Evolutionary conservation across 92 coral and sea anemone species (phyloP), one percentile per base, ranked within the genome.

Genomic region (Porites evermanni): DNA sequence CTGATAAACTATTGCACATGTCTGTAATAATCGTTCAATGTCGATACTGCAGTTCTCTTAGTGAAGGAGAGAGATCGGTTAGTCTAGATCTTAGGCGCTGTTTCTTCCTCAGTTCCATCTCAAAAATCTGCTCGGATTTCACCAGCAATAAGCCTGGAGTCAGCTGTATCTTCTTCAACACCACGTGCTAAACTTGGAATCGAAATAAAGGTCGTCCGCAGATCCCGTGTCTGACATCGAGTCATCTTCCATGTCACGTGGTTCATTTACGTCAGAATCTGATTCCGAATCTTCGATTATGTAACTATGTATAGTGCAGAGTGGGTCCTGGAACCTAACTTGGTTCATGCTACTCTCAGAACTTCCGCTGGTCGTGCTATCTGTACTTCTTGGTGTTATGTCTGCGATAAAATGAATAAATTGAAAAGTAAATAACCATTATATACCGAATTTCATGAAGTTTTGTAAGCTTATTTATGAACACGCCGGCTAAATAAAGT

Each of bases 241-340:
- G 56, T 71, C 77, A 51, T 72, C 81, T 16, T 74, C 81, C 75
- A 69, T 82, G 21, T 70, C 87, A 72, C 67, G 74, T 53, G 82
- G 75, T 50, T 79, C 89, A 52, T 78, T 79, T 50, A 73, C 65
- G 78, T 64, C 89, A 83, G 93, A 82, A 77, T 88, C 94, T 79
- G 92, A 84, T 72, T 94, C 94, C 72, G 91, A 92, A 60, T 90
- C 94, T 69, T 94, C 98, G 60, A 81, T 87, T 78, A 81, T 93
- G 89, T 94, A 94, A 72, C 91, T 93, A 87, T 94, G 98, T 70
- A 94, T 85, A 26, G 95, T 94, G 81, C 98, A 94, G 67, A 94
- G 93, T 61, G 98, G 98, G 68, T 92, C 96, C 86, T 94, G 98
- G 86, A 94, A 94, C 60, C 98, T 85, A 88, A 94, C 98, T 69